Conservation (phyloP, 2,888 invertebrate species). For the Drosophila rellima region DNA sequence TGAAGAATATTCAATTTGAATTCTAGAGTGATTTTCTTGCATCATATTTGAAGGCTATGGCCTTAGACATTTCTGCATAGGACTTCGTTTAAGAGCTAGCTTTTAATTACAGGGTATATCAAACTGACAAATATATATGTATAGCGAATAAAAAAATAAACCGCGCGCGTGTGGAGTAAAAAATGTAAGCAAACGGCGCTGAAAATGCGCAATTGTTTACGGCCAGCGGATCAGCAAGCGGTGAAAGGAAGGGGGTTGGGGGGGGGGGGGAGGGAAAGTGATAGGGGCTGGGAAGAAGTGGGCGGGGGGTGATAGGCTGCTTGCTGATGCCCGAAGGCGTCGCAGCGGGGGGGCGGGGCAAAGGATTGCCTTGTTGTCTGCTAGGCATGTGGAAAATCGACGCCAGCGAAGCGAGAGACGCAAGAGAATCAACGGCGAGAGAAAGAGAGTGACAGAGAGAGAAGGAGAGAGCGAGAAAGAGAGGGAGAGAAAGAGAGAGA, state of each 20-base stretch:
- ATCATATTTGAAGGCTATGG: too few relatives aligned
- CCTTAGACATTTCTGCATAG: too few relatives aligned
- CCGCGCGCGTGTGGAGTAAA: constrained; percentile 42
- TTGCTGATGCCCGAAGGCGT: constrained; percentile 44
- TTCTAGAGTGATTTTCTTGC: too few relatives aligned
- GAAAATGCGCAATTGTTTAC: constrained; percentile 81
- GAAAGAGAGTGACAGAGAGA: not conserved
- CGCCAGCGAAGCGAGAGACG: constrained; percentile 59
- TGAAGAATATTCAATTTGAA: too few relatives aligned
- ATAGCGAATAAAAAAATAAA: constrained; percentile 36
- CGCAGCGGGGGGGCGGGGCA: constrained; percentile 7
- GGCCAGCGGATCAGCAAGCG: constrained; percentile 38
- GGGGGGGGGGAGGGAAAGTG: not conserved
- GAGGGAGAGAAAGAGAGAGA: not conserved
- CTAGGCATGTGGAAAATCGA: constrained; percentile 78
- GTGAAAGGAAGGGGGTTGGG: not conserved
- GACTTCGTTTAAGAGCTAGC: not conserved
- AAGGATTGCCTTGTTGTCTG: constrained; percentile 67
- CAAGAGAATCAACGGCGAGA: constrained; percentile 13
- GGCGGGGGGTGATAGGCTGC: constrained; percentile 38
- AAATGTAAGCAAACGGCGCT: constrained; percentile 76
- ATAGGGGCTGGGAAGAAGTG: not conserved
- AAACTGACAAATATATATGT: constrained; percentile 58
- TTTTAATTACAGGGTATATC: constrained; percentile 29
- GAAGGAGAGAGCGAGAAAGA: not conserved